These are phyloP conservation scores for Pomatorhinus ruficollis DNA, from an alignment of 2,113 vertebrate species.

Conservation along the genomic window DNA sequence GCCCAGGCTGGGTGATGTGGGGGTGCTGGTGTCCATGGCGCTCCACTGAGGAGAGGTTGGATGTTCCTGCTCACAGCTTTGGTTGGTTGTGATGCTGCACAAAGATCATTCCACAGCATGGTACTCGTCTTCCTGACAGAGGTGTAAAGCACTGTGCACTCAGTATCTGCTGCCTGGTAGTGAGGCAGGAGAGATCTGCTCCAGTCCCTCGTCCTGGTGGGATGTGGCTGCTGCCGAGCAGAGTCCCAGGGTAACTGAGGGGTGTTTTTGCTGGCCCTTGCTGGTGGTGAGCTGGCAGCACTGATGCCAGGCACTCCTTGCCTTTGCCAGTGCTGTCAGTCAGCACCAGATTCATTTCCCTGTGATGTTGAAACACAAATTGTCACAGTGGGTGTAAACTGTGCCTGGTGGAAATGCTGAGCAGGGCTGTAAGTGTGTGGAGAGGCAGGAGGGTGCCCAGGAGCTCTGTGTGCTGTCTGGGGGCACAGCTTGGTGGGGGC, in stretches of 20 bases:
- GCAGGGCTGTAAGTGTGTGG: background rate
- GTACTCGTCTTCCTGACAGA: background rate
- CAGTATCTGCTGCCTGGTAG: background rate
- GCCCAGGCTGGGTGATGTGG: background rate
- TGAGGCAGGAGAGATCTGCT: background rate
- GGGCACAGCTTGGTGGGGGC: background rate
- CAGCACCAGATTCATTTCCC: background rate
- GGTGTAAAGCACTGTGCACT: background rate
- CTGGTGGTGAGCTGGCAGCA: background rate
- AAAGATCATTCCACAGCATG: rapidly evolving
- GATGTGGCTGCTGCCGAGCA: background rate
- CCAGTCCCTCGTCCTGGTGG: rapidly evolving
- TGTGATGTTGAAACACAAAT: background rate
- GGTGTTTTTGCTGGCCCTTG: rapidly evolving
- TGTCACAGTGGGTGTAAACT: background rate
- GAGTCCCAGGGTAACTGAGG: background rate
- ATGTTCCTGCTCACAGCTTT: background rate
- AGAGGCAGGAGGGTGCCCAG: background rate
- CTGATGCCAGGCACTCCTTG: background rate
- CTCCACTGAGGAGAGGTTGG: rapidly evolving
- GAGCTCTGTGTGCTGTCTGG: background rate
- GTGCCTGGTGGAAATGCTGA: background rate
- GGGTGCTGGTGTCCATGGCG: rapidly evolving
- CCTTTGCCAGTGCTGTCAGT: background rate
- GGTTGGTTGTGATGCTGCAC: background rate